These are phyloP conservation scores for Propithecus deckenii DNA, from an alignment of 2,797 vertebrate genomes.

Conservation along the genomic window DNA sequence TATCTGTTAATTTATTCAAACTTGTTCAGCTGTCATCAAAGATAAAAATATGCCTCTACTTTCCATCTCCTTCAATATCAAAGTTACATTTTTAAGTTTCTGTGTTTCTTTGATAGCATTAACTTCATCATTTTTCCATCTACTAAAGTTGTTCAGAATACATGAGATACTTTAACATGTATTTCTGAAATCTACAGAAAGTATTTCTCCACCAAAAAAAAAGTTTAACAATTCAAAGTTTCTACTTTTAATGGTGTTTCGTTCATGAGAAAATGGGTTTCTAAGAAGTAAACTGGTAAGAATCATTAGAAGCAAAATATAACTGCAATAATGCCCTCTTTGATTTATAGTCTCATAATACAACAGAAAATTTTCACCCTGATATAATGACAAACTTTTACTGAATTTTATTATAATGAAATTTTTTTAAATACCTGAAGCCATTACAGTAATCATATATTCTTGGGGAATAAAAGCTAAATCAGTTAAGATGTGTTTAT, in stretches of 20 bases:
- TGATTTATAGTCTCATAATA: not conserved
- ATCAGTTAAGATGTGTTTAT: conserved; percentile 73
- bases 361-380: conserved; percentile 4
- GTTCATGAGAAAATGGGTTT: not conserved
- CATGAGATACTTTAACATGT: not conserved
- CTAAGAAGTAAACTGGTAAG: not conserved
- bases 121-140: conserved; percentile 3
- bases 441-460: conserved; percentile 70
- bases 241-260: conserved; percentile 29
- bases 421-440: conserved; percentile 40
- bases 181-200: conserved; percentile 31
- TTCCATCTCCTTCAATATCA: conserved; percentile 70
- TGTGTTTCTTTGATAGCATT: conserved; percentile 57
- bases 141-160: not conserved
- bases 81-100: conserved; percentile 73
- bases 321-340: not conserved
- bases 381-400: not conserved
- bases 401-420: not conserved
- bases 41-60: conserved; percentile 59
- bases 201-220: not conserved
- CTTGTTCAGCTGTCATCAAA: conserved; percentile 48
- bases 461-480: conserved; percentile 72
- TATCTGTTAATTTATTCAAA: conserved; percentile 64
- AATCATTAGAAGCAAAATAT: conserved; percentile 45
- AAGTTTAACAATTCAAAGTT: not conserved